Evolutionary conservation across 2,797 vertebrate genomes (phyloP), one percentile per base, ranked within the genome.

Genomic region (Hydrocynus forskahlii): DNA sequence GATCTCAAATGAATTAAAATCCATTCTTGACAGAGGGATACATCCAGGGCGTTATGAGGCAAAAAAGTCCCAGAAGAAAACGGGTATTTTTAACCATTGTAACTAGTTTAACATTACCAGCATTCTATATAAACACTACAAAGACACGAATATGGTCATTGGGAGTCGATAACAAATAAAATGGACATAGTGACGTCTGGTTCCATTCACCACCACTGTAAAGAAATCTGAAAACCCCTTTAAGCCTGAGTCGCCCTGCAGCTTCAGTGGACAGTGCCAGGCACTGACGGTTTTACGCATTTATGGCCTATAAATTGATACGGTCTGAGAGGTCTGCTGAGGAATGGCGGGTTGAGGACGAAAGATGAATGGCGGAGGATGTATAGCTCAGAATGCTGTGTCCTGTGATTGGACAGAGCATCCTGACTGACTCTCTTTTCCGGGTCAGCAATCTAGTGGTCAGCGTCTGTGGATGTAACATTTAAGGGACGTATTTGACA

Each of bases 251-350:
- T 25, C 73, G 25, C 16, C 5, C 66, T 48, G 23, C 13, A 6
- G 19, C 79, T 76, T 52, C 25, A 6, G 64, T 23, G 40, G 52
- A 45, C 38, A 81, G 69, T 25, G 62, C 45, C 38, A 17, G 71
- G 71, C 23, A 50, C 50, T 57, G 62, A 92, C 85, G 87, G 71
- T 1, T 29, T 86, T 60, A 74, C n/a, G 50, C 45, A n/a, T 82
- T 82, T 82, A 82, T 78, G 69, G 75, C 38, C 75, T 52, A 78
- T 82, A 78, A 78, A 82, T 82, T 45, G 69, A 38, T 21, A 19
- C 16, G 19, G 38, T 38, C 43, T 63, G 69, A 74, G 48, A 64
- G 79, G 79, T 70, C 69, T 55, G 69, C 63, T 81, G 79, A 81
- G 75, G 75, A 75, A 70, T 5, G 50, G 72, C 17, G 57, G n/a